Evolutionary conservation across 1,140 invertebrate species (phyloP).

Genomic region (Kradibia gibbosae): DNA sequence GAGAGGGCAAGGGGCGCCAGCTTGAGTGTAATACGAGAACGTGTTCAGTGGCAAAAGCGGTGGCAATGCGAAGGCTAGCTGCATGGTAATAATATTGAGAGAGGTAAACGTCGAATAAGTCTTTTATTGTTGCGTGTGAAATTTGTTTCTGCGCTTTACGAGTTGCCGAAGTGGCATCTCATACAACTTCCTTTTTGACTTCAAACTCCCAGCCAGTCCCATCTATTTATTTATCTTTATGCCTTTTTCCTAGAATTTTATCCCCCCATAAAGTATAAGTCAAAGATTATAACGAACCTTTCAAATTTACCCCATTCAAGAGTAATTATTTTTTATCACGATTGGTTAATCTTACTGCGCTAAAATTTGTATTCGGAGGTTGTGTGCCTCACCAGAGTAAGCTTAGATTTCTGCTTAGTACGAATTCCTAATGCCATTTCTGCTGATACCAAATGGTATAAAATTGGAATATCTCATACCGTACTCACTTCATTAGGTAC

Average conservation of each 20-base stretch:
- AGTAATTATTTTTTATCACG: slow-evolving; percentile 28
- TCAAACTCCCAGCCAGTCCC: neutral
- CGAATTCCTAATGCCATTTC: neutral
- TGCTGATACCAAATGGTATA: neutral
- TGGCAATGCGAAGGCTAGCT: neutral
- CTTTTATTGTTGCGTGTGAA: slow-evolving; percentile 37
- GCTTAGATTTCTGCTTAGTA: neutral
- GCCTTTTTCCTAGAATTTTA: slow-evolving; percentile 15
- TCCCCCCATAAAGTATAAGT: slow-evolving; percentile 14
- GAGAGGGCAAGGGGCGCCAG: neutral
- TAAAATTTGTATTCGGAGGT: neutral
- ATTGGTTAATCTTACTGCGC: neutral
- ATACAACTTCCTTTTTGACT: neutral
- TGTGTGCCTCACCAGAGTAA: neutral
- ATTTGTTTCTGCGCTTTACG: slow-evolving; percentile 41
- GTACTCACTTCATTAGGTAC: no score
- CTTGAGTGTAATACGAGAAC: neutral
- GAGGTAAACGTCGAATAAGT: slow-evolving; percentile 46
- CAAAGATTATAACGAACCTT: slow-evolving; percentile 5
- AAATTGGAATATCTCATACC: no score
- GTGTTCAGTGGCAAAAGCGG: neutral
- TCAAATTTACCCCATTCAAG: slow-evolving; percentile 2
- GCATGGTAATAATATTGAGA: slow-evolving; percentile 18
- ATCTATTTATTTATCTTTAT: slow-evolving; percentile 41
- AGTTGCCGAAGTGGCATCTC: neutral